Evolutionary conservation across 64 coral and sea anemone species (phyloP), one percentile per base, ranked within the genome.

Genomic region (Stylophora pistillata): DNA sequence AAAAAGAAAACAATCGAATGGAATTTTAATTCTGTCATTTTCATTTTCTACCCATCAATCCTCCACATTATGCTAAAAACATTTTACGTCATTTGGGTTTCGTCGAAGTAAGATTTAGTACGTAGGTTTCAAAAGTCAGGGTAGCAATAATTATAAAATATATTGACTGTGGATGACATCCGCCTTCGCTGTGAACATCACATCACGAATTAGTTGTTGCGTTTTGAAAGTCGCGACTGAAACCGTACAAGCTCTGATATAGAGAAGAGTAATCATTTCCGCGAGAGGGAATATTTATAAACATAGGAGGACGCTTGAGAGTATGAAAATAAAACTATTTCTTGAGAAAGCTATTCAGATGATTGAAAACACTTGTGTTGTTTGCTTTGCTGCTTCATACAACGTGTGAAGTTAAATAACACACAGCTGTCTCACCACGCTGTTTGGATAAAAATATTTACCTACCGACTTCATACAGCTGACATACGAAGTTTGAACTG

Each of bases 381-480:
- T 79, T 79, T 79, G 55, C 56, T 5, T 64, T 64, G 0, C 15
- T 58, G 33, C 60, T 53, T 63, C 60, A 53, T 13, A 41, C 61
- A 84, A 47, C 60, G 55, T 54, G 59, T 11, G 56, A 33, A 82
- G 74, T 54, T 78, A 93, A 93, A 88, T 34, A 90, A 25, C 21
- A 12, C 18, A 74, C 61, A 90, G 15, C 73, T 77, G 56, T 37
- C 56, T 53, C 31, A 27, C 52, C 71, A 32, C 11, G 15, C 41
- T 47, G 34, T 60, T 71, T 34, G 30, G 29, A n/a, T 58, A 66
- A 13, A 26, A 72, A 90, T 17, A 59, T 34, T 94, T 89, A 89
- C 92, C 75, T 55, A 94, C 92, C 92, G 84, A 82, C 75, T 94
- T 94, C 87, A 94, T 89, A 31, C 87, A 86, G 74, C 88, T 94